Percentiles rank a stretch among this genome's conserved stretches.
phyloP scores from a whole-genome alignment of 2,797 vertebrate genomes.

The Sorex maritimensis region DNA sequence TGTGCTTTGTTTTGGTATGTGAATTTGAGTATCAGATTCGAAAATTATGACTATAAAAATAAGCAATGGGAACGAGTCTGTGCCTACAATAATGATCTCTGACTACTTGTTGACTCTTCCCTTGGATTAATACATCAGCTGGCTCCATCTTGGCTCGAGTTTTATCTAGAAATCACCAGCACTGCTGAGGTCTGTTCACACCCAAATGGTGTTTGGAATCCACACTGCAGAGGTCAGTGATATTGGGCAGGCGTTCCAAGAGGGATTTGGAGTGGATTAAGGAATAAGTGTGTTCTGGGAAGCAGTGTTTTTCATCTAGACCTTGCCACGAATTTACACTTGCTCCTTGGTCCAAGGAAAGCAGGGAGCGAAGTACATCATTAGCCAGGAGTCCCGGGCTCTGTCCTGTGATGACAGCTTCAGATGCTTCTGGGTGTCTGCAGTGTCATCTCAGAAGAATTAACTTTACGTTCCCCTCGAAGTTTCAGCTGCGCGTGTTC shows the following conservation, averaged over 20 bases:
- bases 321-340: background rate
- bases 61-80: background rate
- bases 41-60: conserved; percentile 60
- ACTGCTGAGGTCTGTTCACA: conserved; percentile 14
- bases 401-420: background rate
- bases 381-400: background rate
- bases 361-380: background rate
- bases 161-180: background rate
- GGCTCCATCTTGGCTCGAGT: background rate
- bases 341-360: conserved; percentile 29
- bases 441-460: background rate
- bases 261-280: background rate
- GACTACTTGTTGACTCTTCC: background rate
- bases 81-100: conserved; percentile 15
- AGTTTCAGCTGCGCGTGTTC: conserved; percentile 36
- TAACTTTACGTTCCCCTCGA: conserved; percentile 16
- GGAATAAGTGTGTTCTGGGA: background rate
- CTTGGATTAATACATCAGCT: conserved; percentile 16
- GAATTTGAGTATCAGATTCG: conserved; percentile 47
- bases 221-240: background rate
- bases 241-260: background rate
- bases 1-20: conserved; percentile 12
- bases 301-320: background rate
- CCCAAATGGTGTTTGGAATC: background rate
- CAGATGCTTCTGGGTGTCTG: background rate